phyloP scores from a whole-genome alignment of 2,113 vertebrate genomes.

The Tyrannus savana region DNA sequence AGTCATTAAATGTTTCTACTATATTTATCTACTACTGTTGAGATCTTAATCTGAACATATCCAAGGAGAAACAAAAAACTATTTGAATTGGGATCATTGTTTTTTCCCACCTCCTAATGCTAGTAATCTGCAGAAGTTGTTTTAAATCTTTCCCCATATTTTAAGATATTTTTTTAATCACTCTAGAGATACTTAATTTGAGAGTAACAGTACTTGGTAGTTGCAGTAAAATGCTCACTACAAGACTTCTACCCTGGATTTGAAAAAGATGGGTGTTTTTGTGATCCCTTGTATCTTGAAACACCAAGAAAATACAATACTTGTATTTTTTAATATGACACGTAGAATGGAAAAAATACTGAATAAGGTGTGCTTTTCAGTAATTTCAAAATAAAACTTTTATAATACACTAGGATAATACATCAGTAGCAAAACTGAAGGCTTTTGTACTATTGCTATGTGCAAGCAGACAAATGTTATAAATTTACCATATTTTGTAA shows the following conservation, averaged over 20 bases:
- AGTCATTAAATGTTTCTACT: not conserved
- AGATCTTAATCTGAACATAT: not conserved
- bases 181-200: not conserved
- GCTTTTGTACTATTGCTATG: not conserved
- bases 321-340: not conserved
- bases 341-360: not conserved
- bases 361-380: not conserved
- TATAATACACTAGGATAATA: not conserved
- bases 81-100: not conserved
- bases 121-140: not conserved
- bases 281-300: not conserved
- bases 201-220: not conserved
- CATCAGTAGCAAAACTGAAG: not conserved
- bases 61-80: not conserved
- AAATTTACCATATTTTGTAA: conserved; percentile 23
- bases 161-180: not conserved
- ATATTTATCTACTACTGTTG: not conserved
- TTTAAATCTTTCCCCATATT: not conserved
- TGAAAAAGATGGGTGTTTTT: not conserved
- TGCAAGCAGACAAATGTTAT: not conserved
- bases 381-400: conserved; percentile 25
- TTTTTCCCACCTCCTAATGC: not conserved
- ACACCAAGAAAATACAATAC: not conserved
- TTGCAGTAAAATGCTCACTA: not conserved
- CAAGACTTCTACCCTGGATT: not conserved